phyloP scores from a whole-genome alignment of 2,113 vertebrate species.

The Parotia lawesii region DNA sequence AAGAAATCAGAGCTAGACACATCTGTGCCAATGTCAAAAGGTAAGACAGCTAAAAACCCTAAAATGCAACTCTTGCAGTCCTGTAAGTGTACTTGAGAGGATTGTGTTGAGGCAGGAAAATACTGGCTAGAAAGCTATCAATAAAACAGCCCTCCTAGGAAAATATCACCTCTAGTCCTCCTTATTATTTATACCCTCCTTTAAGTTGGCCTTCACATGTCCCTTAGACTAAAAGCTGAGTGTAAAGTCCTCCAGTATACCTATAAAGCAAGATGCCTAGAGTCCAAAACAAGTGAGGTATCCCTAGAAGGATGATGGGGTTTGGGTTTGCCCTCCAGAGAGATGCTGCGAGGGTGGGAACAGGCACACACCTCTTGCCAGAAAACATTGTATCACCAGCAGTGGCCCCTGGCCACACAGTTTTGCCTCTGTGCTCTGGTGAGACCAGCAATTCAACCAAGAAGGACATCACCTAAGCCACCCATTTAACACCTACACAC shows the following conservation, averaged over 20 bases:
- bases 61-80: not conserved
- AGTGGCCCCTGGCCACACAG: not conserved
- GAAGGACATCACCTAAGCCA: not conserved
- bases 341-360: not conserved
- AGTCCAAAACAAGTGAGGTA: not conserved
- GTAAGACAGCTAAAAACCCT: not conserved
- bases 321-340: not conserved
- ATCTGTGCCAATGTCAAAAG: not conserved
- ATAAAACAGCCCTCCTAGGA: not conserved
- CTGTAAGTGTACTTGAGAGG: not conserved
- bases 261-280: not conserved
- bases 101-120: not conserved
- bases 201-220: not conserved
- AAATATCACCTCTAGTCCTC: not conserved
- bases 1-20: not conserved
- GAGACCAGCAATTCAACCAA: not conserved
- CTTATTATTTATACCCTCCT: not conserved
- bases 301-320: not conserved
- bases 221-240: not conserved
- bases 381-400: accelerated
- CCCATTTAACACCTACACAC: not conserved
- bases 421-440: not conserved
- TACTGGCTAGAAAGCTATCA: not conserved
- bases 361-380: not conserved
- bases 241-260: not conserved